A percentile compares a stretch with the other conserved stretches of the same genome.
phyloP scores from a whole-genome alignment of 2,113 vertebrate genomes.

The Prionailurus viverrinus region DNA sequence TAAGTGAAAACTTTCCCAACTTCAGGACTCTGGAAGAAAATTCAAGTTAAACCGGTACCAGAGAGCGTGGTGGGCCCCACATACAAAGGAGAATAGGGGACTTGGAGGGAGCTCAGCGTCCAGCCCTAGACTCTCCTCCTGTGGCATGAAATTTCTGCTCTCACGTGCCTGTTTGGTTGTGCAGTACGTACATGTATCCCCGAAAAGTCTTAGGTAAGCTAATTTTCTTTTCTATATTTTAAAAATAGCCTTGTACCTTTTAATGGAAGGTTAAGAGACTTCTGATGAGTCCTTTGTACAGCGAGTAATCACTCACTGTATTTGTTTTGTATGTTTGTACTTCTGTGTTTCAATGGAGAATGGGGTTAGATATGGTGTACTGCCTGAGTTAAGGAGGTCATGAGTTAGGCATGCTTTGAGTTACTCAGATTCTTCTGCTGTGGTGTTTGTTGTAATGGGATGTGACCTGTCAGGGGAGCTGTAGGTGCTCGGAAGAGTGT shows the following conservation, averaged over 20 bases:
- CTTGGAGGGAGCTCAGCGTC: not conserved
- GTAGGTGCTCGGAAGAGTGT: not conserved
- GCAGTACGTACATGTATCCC: not conserved
- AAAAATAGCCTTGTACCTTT: not conserved
- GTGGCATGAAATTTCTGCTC: not conserved
- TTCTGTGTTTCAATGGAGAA: not conserved
- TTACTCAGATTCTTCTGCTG: not conserved
- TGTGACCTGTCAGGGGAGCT: slow-evolving; percentile 39
- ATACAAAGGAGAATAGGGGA: not conserved
- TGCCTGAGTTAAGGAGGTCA: not conserved
- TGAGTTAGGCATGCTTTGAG: not conserved
- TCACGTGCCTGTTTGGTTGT: not conserved
- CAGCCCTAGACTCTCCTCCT: rapidly evolving
- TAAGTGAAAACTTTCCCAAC: not conserved
- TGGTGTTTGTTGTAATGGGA: slow-evolving; percentile 55
- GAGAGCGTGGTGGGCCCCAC: not conserved
- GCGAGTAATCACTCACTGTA: not conserved
- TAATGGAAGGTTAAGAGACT: not conserved
- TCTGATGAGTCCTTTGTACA: not conserved
- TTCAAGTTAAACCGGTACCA: not conserved
- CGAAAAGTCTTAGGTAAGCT: not conserved
- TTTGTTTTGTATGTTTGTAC: not conserved
- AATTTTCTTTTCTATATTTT: not conserved
- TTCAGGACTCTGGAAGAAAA: not conserved
- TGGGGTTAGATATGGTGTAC: not conserved